Percentiles rank a stretch among this genome's conserved stretches.
Evolutionary conservation across 2,888 invertebrate species (phyloP).

Genomic region (Leptogaster cylindrica): DNA sequence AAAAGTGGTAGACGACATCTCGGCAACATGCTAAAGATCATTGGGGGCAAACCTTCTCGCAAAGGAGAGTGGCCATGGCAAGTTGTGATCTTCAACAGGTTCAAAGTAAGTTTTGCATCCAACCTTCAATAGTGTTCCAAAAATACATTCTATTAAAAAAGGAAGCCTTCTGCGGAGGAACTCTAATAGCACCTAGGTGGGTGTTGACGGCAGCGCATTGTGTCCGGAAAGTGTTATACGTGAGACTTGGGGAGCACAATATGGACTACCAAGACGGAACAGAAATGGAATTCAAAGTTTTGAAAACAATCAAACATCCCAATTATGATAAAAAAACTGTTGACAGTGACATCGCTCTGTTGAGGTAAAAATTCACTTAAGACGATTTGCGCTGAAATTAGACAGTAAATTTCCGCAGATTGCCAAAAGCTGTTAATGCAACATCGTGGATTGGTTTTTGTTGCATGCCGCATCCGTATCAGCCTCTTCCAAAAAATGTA

Average conservation of each 20-base stretch:
- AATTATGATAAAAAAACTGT: constrained; percentile 87
- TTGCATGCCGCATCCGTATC: constrained; percentile 78
- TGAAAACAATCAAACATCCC: constrained; percentile 80
- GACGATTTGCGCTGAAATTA: not conserved
- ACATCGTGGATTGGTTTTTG: constrained; percentile 69
- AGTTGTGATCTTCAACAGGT: constrained; percentile 85
- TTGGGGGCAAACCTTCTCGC: constrained; percentile 81
- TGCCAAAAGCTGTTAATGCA: constrained; percentile 57
- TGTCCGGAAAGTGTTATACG: constrained; percentile 75
- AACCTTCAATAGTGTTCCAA: not conserved
- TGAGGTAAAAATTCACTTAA: constrained; percentile 64
- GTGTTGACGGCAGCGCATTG: constrained; percentile 89
- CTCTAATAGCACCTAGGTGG: constrained; percentile 81
- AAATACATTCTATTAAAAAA: constrained; percentile 53
- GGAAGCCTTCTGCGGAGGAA: constrained; percentile 91
- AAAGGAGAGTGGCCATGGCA: constrained; percentile 95
- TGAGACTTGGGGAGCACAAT: constrained; percentile 87
- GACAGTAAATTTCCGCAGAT: constrained; percentile 49
- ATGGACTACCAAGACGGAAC: constrained; percentile 74
- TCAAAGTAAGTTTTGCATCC: constrained; percentile 66
- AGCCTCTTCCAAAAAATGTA: constrained; percentile 69
- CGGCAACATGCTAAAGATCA: constrained; percentile 76
- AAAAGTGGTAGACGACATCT: constrained; percentile 56
- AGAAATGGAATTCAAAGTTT: constrained; percentile 78
- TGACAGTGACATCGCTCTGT: constrained; percentile 89